Percentiles rank a stretch among this genome's conserved stretches.
phyloP scores from a whole-genome alignment of 2,888 invertebrate species.

The Lithophane ornitopus region DNA sequence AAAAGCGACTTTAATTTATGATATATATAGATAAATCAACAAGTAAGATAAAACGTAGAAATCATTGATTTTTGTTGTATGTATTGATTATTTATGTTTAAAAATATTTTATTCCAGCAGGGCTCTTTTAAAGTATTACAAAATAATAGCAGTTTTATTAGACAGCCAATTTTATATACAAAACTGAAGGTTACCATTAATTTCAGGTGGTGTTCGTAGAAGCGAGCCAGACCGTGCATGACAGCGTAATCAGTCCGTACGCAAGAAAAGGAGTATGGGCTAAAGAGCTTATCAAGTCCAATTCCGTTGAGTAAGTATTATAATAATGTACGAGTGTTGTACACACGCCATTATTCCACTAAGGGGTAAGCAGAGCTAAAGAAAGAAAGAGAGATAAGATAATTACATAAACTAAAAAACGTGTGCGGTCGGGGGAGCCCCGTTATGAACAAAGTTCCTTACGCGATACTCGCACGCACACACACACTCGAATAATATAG shows the following conservation, averaged over 20 bases:
- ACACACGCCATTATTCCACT: not conserved
- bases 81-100: too few relatives aligned
- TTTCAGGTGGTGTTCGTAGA: constrained; percentile 79
- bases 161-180: not conserved
- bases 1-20: too few relatives aligned
- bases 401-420: not conserved
- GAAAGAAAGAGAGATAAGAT: not conserved
- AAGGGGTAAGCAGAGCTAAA: constrained; percentile 2
- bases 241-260: constrained; percentile 71
- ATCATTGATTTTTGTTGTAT: not conserved
- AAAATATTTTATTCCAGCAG: not conserved
- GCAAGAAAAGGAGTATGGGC: constrained; percentile 69
- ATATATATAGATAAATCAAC: too few relatives aligned
- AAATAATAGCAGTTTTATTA: not conserved
- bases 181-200: not conserved
- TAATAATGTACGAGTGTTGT: not conserved
- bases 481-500: too few relatives aligned
- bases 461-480: too few relatives aligned
- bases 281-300: constrained; percentile 49
- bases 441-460: too few relatives aligned
- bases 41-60: not conserved
- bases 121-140: not conserved
- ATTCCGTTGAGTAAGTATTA: constrained; percentile 54
- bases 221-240: constrained; percentile 63
- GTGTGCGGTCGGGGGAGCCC: too few relatives aligned